A percentile compares a stretch with the other conserved stretches of the same genome.
These are phyloP conservation scores for Cecidostiba fungosa DNA, from an alignment of 2,888 invertebrate genomes.

Conservation along the genomic window DNA sequence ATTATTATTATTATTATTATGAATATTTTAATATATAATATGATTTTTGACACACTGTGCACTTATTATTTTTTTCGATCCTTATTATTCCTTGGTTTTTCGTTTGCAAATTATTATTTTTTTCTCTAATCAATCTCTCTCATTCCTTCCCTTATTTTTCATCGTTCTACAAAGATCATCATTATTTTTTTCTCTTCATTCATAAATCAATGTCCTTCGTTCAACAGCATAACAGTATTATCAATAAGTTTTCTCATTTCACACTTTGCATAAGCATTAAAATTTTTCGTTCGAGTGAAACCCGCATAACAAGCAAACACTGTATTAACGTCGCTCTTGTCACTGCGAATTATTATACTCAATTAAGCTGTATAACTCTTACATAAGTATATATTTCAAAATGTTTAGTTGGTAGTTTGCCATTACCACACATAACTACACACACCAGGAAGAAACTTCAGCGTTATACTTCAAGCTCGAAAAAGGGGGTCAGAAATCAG, in stretches of 20 bases:
- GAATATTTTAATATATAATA: conserved; percentile 80
- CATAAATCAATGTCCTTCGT: neutral
- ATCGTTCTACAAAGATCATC: neutral
- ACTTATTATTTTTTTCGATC: conserved; percentile 74
- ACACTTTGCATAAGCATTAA: too few relatives aligned
- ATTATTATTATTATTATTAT: conserved; percentile 73
- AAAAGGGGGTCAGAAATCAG: neutral
- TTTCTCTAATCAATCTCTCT: conserved; percentile 12
- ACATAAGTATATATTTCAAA: too few relatives aligned
- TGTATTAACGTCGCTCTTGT: neutral
- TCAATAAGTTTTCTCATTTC: too few relatives aligned
- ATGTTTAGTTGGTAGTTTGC: neutral
- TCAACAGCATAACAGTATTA: too few relatives aligned
- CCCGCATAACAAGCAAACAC: neutral
- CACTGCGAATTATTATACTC: neutral
- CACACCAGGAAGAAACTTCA: neutral
- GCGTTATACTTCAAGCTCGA: neutral
- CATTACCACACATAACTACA: neutral
- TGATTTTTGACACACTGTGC: conserved; percentile 77
- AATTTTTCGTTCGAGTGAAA: neutral
- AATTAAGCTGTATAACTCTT: neutral
- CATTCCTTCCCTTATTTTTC: conserved; percentile 29
- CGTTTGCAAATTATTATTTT: conserved; percentile 38
- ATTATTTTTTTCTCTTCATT: neutral
- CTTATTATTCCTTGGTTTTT: conserved; percentile 48